A percentile compares a stretch with the other conserved stretches of the same genome.
Conservation (phyloP, 2,113 vertebrate genomes). For the Lichenostomus cassidix region DNA sequence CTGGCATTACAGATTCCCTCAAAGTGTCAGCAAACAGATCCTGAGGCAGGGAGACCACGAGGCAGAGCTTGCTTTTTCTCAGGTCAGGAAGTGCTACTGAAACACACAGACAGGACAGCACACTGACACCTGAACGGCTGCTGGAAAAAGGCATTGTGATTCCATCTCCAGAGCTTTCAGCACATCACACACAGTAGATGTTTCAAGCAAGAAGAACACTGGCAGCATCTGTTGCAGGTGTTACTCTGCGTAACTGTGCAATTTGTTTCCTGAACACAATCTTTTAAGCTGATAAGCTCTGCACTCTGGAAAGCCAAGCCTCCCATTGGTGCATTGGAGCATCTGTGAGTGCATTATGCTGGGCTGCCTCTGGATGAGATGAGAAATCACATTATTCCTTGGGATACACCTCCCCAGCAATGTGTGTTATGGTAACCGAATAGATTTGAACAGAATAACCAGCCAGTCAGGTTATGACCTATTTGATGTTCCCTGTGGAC, state of each 20-base stretch:
- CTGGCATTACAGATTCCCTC: not conserved
- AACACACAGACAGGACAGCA: not conserved
- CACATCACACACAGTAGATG: accelerated
- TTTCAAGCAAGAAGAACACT: not conserved
- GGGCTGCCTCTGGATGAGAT: not conserved
- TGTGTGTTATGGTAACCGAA: not conserved
- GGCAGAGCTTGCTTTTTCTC: not conserved
- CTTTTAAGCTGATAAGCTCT: not conserved
- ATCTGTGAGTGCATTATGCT: not conserved
- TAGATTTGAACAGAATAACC: not conserved
- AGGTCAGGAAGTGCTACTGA: not conserved
- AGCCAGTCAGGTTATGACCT: not conserved
- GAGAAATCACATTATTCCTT: not conserved
- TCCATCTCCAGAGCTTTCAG: not conserved
- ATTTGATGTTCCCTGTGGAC: not conserved
- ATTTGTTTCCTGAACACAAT: not conserved
- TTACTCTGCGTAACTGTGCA: not conserved
- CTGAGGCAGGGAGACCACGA: not conserved
- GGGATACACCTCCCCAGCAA: not conserved
- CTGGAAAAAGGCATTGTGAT: not conserved
- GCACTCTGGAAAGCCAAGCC: not conserved
- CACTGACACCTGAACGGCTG: not conserved
- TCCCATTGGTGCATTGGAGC: not conserved
- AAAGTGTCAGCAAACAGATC: not conserved
- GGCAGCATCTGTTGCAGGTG: not conserved